phyloP scores from a whole-genome alignment of 2,797 vertebrate genomes.

The Rhinogobio ventralis region DNA sequence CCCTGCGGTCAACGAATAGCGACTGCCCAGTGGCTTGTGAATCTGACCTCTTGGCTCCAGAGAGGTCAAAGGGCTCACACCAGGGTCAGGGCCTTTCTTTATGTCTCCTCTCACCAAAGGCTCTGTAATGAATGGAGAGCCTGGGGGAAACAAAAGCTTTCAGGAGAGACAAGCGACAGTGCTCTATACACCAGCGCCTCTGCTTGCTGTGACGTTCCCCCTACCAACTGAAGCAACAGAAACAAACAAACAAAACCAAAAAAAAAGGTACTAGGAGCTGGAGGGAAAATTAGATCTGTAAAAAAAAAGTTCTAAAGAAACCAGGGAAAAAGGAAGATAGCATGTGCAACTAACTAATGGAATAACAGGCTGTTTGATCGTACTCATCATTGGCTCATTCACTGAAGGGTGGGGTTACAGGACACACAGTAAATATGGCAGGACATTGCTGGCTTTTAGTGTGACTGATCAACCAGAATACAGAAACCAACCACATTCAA shows the following conservation, averaged over 20 bases:
- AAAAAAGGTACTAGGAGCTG: conserved; percentile 72
- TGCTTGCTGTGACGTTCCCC: conserved; percentile 75
- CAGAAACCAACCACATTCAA: background rate
- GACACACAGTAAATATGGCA: conserved; percentile 42
- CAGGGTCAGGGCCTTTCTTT: conserved; percentile 88
- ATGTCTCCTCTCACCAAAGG: conserved; percentile 93
- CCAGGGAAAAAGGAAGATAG: conserved; percentile 53
- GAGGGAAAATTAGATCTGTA: conserved; percentile 68
- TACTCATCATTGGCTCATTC: conserved; percentile 55
- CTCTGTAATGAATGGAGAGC: conserved; percentile 96
- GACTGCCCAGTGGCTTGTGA: conserved; percentile 87
- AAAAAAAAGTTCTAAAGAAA: conserved; percentile 63
- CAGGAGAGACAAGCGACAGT: conserved; percentile 91
- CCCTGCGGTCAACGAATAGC: conserved; percentile 79
- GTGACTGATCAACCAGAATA: background rate
- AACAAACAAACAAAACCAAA: conserved; percentile 64
- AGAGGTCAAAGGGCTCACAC: conserved; percentile 93
- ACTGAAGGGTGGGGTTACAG: conserved; percentile 46
- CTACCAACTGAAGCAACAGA: conserved; percentile 38
- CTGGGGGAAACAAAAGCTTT: conserved; percentile 87
- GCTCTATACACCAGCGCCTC: conserved; percentile 94
- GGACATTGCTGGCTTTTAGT: conserved; percentile 27
- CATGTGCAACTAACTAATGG: conserved; percentile 50
- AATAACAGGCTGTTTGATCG: conserved; percentile 51
- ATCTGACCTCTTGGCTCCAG: conserved; percentile 92